Conservation (phyloP, 2,888 invertebrate genomes). For the Eremobia ochroleuca region DNA sequence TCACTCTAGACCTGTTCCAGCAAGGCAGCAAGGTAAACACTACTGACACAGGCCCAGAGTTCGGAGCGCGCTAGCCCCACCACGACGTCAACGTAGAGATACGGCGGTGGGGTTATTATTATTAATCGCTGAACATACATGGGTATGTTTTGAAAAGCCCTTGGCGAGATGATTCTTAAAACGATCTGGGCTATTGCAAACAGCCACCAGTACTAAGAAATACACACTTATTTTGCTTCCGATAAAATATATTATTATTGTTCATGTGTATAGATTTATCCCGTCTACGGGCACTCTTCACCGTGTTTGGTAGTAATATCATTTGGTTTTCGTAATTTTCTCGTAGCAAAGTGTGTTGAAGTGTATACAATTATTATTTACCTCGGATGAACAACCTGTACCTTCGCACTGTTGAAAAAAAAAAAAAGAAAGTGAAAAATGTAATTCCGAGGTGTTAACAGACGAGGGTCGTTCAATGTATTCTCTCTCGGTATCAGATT, state of each 20-base stretch:
- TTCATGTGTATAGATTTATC: neutral
- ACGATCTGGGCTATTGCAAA: neutral
- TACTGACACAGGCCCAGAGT: no score
- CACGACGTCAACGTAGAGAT: no score
- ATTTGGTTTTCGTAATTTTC: neutral
- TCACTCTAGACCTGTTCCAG: no score
- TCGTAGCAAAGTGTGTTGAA: neutral
- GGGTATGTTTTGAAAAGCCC: no score
- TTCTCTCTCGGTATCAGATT: no score
- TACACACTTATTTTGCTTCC: neutral
- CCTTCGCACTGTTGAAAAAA: constrained; percentile 49
- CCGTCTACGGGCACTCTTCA: no score
- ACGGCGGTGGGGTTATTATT: no score
- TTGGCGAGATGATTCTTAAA: neutral
- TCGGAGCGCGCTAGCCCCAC: no score
- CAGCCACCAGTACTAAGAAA: neutral
- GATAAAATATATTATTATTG: neutral
- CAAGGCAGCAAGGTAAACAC: no score
- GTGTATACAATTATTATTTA: constrained; percentile 16
- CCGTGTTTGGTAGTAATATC: neutral
- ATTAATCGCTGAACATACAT: no score
- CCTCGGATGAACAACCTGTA: constrained; percentile 41
- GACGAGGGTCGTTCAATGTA: no score
- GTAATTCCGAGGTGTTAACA: neutral
- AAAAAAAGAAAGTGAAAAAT: neutral